Evolutionary conservation across 2,797 vertebrate genomes (phyloP), one percentile per base, ranked within the genome.

Genomic region (Eospalax fontanierii): DNA sequence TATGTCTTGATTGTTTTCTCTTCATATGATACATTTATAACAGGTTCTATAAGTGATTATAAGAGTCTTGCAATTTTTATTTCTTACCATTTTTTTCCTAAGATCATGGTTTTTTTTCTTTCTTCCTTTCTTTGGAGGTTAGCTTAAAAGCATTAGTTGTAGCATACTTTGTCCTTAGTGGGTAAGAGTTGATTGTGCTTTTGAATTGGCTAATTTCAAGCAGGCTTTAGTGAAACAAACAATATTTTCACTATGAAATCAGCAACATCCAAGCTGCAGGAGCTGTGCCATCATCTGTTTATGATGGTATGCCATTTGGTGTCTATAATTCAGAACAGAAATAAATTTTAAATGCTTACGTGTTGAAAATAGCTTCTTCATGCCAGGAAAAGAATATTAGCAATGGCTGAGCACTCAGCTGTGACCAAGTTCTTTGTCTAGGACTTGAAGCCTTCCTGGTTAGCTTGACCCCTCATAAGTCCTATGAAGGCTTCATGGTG

Each of bases 201-300:
- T 97, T 95, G 84, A 93, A 93, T 6, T 65, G 80, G 78, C 46
- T 87, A 92, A 63, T 95, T 79, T 94, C 92, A 90, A 93, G 83
- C 87, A 93, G n/a, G 46, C 80, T 95, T 94, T 59, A 90, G 80
- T 97, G 93, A 97, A 95, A 85, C 68, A 97, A 96, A 94, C 61
- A 66, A 33, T 96, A 93, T 89, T 97, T 95, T 91, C 75, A 65
- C 28, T 46, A 16, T 94, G 95, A 90, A 95, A 24, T 93, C 86
- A 92, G 54, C 75, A 87, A 65, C 63, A 68, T 10, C 54, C 21
- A 57, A 87, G 75, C 35, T 90, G 66, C 61, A 95, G 81, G 38
- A 86, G 43, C 73, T 33, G 12, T 95, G 86, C 74, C 65, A 3
- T 87, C 74, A 74, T 93, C 78, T 87, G 9, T 95, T 95, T 83